Percentiles rank a stretch among this genome's conserved stretches.
These are phyloP conservation scores for Agonopterix subpropinquella DNA, from an alignment of 2,888 invertebrate genomes.

Conservation along the genomic window DNA sequence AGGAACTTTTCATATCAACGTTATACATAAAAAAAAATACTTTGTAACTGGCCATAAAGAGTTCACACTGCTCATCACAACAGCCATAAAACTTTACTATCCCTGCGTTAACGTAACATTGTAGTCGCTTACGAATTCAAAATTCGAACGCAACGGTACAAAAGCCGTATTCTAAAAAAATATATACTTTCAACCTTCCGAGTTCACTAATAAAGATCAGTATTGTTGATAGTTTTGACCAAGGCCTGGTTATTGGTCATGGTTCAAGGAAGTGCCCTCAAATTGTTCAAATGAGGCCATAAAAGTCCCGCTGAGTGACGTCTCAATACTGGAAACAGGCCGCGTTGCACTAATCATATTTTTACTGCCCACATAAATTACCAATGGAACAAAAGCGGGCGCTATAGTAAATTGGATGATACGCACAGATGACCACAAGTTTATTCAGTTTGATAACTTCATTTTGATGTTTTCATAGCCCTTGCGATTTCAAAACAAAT, in stretches of 20 bases:
- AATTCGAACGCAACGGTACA: constrained; percentile 40
- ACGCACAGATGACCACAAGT: constrained; percentile 28
- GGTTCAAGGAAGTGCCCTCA: constrained; percentile 60
- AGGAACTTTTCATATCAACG: background rate
- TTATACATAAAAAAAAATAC: constrained; percentile 8
- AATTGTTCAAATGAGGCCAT: constrained; percentile 63
- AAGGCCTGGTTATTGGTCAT: constrained; percentile 38
- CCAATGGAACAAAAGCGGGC: constrained; percentile 35
- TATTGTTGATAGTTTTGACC: constrained; percentile 11
- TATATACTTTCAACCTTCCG: constrained; percentile 1
- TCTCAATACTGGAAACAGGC: constrained; percentile 41
- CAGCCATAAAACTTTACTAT: constrained; percentile 56
- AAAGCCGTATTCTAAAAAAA: constrained; percentile 1
- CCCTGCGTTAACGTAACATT: constrained; percentile 22
- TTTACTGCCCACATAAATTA: constrained; percentile 61
- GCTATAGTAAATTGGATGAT: constrained; percentile 33
- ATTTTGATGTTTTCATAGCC: background rate
- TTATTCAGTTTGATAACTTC: constrained; percentile 3
- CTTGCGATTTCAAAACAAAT: too few species aligned
- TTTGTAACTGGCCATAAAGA: constrained; percentile 39
- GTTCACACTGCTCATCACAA: constrained; percentile 54
- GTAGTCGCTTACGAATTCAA: constrained; percentile 46
- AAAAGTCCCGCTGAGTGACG: constrained; percentile 61
- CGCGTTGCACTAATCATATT: constrained; percentile 55
- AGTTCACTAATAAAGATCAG: too few species aligned